Evolutionary conservation across 2,113 vertebrate genomes (phyloP).

Genomic region (Campylorhamphus procurvoides): DNA sequence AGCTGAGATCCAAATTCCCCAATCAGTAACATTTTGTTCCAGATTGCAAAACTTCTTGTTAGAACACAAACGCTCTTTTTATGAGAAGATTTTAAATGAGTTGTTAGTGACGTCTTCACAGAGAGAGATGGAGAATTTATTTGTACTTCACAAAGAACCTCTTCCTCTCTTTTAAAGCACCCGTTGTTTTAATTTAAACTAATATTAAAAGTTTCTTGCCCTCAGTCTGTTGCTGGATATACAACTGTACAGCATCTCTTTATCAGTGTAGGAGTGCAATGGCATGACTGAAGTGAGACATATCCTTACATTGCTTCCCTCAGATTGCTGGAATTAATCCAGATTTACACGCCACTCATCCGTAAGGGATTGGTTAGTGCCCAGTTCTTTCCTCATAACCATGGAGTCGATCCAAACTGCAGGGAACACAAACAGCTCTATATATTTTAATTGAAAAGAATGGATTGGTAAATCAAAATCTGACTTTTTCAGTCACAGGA

Average conservation of each 20-base stretch:
- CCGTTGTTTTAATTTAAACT: slow-evolving; percentile 22
- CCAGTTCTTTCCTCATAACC: not conserved
- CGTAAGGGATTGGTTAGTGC: not conserved
- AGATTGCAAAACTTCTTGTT: slow-evolving; percentile 5
- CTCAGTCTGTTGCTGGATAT: not conserved
- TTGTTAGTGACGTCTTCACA: slow-evolving; percentile 51
- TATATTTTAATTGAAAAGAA: not conserved
- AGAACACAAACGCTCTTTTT: slow-evolving; percentile 31
- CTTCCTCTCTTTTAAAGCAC: slow-evolving; percentile 4
- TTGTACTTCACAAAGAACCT: slow-evolving; percentile 47
- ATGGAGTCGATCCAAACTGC: not conserved
- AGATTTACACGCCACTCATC: not conserved
- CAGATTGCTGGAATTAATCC: not conserved
- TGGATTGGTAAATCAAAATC: not conserved
- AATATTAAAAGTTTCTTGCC: not conserved
- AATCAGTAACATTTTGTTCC: slow-evolving; percentile 32
- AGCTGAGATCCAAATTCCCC: slow-evolving; percentile 35
- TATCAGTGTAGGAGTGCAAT: not conserved
- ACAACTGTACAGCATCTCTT: not conserved
- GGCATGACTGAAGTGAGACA: not conserved
- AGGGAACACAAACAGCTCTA: not conserved
- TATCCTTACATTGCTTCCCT: not conserved
- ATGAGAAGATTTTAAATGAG: slow-evolving; percentile 11
- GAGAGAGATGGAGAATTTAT: slow-evolving; percentile 1
- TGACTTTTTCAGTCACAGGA: not conserved